A percentile compares a stretch with the other conserved stretches of the same genome.
phyloP scores from a whole-genome alignment of 1,140 invertebrate genomes.

The Pachyrhynchus sulphureomaculatus region DNA sequence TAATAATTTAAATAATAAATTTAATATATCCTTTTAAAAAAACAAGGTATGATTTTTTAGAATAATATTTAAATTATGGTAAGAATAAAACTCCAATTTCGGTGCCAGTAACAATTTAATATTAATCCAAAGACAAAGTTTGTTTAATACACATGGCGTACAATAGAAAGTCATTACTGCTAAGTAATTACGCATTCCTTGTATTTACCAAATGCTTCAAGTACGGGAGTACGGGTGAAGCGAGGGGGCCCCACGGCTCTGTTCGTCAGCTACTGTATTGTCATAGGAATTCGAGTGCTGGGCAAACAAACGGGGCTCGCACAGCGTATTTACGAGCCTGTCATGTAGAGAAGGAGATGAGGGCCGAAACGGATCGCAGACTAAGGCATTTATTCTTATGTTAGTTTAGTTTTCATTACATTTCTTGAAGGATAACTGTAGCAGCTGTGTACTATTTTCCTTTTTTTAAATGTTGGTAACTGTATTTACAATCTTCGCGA shows the following conservation, averaged over 20 bases:
- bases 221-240: conserved; percentile 16
- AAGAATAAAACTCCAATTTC: background rate
- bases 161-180: conserved; percentile 37
- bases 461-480: too few species aligned
- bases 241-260: conserved; percentile 49
- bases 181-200: conserved; percentile 37
- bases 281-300: conserved; percentile 50
- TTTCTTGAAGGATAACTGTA: too few species aligned
- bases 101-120: conserved; percentile 27
- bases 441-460: too few species aligned
- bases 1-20: too few species aligned
- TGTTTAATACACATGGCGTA: conserved; percentile 34
- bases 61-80: too few species aligned
- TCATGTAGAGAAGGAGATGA: conserved; percentile 16
- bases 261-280: conserved; percentile 55
- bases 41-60: too few species aligned
- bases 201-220: conserved; percentile 36
- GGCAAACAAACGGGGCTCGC: conserved; percentile 44
- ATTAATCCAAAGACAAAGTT: conserved; percentile 23
- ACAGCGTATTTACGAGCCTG: conserved; percentile 45
- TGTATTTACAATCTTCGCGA: too few species aligned
- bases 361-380: background rate
- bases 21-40: too few species aligned
- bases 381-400: background rate
- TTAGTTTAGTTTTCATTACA: too few species aligned